Percentiles rank a stretch among this genome's conserved stretches.
phyloP scores from a whole-genome alignment of 2,113 vertebrate species.

The Siphamia tubifer region DNA sequence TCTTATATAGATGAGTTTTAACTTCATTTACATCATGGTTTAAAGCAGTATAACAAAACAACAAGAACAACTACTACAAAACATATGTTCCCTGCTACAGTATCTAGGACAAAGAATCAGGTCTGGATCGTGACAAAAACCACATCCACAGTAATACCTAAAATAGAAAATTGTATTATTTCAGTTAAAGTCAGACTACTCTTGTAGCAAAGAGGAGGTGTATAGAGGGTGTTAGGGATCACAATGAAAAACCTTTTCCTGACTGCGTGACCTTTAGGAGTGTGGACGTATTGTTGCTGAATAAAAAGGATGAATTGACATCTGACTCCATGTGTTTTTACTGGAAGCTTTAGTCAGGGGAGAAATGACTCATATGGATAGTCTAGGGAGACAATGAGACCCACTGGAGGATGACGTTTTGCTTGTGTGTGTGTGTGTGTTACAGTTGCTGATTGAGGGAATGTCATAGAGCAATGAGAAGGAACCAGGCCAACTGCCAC shows the following conservation, averaged over 20 bases:
- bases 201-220: too few relatives aligned
- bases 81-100: too few relatives aligned
- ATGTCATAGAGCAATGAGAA: constrained; percentile 62
- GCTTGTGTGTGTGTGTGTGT: constrained; percentile 19
- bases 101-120: too few relatives aligned
- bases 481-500: constrained; percentile 78
- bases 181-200: too few relatives aligned
- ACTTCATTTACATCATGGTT: too few relatives aligned
- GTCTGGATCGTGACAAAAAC: too few relatives aligned
- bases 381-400: constrained; percentile 61
- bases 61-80: too few relatives aligned
- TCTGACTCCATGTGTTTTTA: constrained; percentile 27
- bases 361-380: constrained; percentile 63
- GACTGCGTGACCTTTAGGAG: not conserved
- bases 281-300: constrained; percentile 26
- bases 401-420: constrained; percentile 39
- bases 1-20: too few relatives aligned
- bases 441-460: constrained; percentile 62
- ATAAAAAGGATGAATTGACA: constrained; percentile 17
- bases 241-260: not conserved
- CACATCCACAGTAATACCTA: too few relatives aligned
- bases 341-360: constrained; percentile 52
- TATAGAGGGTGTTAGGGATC: too few relatives aligned
- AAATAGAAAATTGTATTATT: too few relatives aligned
- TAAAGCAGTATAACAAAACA: too few relatives aligned